A percentile compares a stretch with the other conserved stretches of the same genome.
Conservation (phyloP, 2,113 vertebrate genomes). For the Arvicanthis niloticus region DNA sequence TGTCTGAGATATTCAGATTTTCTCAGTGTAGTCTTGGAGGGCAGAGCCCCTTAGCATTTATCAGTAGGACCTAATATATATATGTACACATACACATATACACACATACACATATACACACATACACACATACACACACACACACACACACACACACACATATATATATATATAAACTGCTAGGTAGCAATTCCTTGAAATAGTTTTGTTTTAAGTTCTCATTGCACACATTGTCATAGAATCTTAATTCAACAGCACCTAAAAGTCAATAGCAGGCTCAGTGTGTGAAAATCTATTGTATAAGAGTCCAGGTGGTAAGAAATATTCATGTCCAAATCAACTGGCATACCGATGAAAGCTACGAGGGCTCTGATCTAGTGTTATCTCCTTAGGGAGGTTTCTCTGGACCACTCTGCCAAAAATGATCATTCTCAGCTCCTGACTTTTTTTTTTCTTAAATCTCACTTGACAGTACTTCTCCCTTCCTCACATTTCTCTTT, state of each 20-base stretch:
- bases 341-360: background rate
- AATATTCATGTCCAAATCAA: slow-evolving; percentile 23
- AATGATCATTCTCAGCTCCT: slow-evolving; percentile 24
- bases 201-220: slow-evolving; percentile 27
- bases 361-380: background rate
- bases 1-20: slow-evolving; percentile 26
- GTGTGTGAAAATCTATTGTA: slow-evolving; percentile 29
- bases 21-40: background rate
- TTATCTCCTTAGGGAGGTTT: slow-evolving; percentile 39
- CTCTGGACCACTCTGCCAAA: slow-evolving; percentile 2
- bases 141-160: background rate
- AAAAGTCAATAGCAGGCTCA: background rate
- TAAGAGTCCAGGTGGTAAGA: slow-evolving; percentile 21
- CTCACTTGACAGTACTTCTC: background rate
- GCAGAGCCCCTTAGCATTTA: background rate
- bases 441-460: slow-evolving; percentile 30
- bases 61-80: slow-evolving; percentile 14
- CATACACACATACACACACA: background rate
- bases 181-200: slow-evolving; percentile 33
- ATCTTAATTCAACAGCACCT: slow-evolving; percentile 25
- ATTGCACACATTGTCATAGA: slow-evolving; percentile 8
- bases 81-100: background rate
- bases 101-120: background rate
- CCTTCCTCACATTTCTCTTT: slow-evolving; percentile 32
- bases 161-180: background rate